Base-by-base conservation (phyloP, 2,113 vertebrate genomes). In the Paradisaea rubra region DNA sequence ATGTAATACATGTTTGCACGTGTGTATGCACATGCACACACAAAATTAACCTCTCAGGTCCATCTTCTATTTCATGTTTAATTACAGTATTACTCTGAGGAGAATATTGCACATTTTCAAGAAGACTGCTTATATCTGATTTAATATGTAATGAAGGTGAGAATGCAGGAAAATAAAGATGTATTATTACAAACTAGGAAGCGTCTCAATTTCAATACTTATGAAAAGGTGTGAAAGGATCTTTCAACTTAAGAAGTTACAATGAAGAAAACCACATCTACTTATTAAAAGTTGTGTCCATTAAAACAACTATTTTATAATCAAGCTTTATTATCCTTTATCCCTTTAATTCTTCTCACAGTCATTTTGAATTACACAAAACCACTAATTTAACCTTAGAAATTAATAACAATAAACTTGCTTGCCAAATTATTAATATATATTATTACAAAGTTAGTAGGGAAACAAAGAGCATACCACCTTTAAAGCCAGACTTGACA, bases 401-500 rank as follows among this genome's bases (percentile, higher is more conserved):
- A 91, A 69, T 72, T 17, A 60, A 6, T 59, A 86, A 83, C 23
- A 49, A 42, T 20, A 63, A 88, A 27, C 13, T 57, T 65, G 16
- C 60, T 68, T 90, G 64, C 45, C 31, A 65, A 86, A 57, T 37
- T 3, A 33, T 65, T 86, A 13, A 64, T 69, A 64, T 37, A 18
- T 63, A 53, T 17, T 45, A 61, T 23, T 53, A 68, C 4, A 30
- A 83, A 85, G 35, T 39, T 21, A 87, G 39, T 22, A 77, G 7
- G 23, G 35, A 74, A 94, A 90, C 24, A 74, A 74, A 8, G 59
- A 63, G 12, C 18, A 47, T 44, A 96, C 4, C 44, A 99, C 99
- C 98, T 99, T 99, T 78, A 99, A 97, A 8, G 99, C 98, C 91
- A 99, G 97, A 70, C 98, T 99, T 86, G 99, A 98, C 69, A 99